Conservation (phyloP, 2,888 invertebrate genomes). For the Microdon myrmicae region DNA sequence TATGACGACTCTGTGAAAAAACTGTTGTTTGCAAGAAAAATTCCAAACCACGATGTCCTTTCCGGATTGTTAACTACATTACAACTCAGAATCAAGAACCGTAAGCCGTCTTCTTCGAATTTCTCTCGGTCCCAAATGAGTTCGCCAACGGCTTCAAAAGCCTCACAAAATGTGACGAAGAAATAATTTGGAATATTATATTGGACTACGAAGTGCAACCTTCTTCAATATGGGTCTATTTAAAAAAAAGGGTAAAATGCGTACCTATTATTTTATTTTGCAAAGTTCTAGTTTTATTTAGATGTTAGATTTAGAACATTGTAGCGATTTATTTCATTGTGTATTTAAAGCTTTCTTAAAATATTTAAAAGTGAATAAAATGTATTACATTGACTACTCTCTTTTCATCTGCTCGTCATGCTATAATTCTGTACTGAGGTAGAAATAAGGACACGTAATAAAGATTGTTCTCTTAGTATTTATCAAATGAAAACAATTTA, state of each 20-base stretch:
- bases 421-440: no score
- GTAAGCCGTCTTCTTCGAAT: conserved; percentile 62
- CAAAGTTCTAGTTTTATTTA: conserved; percentile 61
- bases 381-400: no score
- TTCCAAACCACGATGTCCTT: conserved; percentile 89
- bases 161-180: conserved; percentile 27
- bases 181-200: conserved; percentile 28
- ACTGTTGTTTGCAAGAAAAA: conserved; percentile 85
- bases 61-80: conserved; percentile 82
- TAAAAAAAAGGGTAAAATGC: conserved; percentile 61
- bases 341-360: no score
- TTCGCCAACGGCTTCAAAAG: conserved; percentile 49
- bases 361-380: no score
- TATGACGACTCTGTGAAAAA: conserved; percentile 91
- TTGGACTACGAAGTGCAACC: conserved; percentile 2
- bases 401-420: no score
- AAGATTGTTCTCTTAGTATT: no score
- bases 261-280: conserved; percentile 54
- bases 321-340: no score
- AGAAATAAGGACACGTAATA: no score
- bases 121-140: conserved; percentile 61
- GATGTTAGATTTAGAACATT: conserved; percentile 57
- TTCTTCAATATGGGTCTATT: conserved; percentile 36
- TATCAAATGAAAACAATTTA: no score
- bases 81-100: conserved; percentile 82